Percentiles rank a stretch among this genome's conserved stretches.
Conservation (phyloP, 1,140 invertebrate genomes). For the Meloidogyne floridensis region DNA sequence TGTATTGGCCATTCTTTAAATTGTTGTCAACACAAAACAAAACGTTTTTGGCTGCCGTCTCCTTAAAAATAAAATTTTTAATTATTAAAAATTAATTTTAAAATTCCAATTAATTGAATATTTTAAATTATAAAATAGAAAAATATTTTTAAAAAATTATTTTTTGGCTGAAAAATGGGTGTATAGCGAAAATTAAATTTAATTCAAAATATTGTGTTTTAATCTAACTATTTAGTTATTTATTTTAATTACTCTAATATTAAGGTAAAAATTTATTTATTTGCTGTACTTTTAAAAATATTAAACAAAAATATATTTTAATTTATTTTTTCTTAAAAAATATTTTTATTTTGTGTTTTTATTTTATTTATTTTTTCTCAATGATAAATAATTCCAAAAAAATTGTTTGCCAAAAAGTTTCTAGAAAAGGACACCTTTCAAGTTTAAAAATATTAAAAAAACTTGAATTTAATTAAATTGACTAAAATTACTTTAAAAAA, state of each 20-base stretch:
- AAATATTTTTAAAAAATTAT: too few relatives aligned
- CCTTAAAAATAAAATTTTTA: constrained; percentile 18
- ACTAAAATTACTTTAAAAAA: neutral
- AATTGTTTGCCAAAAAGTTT: neutral
- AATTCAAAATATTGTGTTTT: too few relatives aligned
- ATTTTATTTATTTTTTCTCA: too few relatives aligned
- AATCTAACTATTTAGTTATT: neutral
- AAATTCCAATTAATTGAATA: constrained; percentile 1
- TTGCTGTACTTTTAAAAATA: too few relatives aligned
- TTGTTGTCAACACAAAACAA: constrained; percentile 35
- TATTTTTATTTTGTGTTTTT: too few relatives aligned
- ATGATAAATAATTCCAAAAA: neutral
- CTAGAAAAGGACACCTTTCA: too few relatives aligned
- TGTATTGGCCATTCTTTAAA: constrained; percentile 21
- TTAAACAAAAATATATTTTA: too few relatives aligned
- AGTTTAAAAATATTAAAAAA: neutral
- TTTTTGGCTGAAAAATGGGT: too few relatives aligned
- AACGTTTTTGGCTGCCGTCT: constrained; percentile 35
- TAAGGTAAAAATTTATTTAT: too few relatives aligned
- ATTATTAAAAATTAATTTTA: neutral
- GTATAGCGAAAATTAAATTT: too few relatives aligned
- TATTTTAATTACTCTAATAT: neutral
- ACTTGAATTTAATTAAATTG: neutral
- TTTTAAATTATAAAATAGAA: too few relatives aligned
- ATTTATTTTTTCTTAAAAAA: too few relatives aligned